Evolutionary conservation across 2,888 invertebrate species (phyloP), one percentile per base, ranked within the genome.

Genomic region (Tinea semifulvella): DNA sequence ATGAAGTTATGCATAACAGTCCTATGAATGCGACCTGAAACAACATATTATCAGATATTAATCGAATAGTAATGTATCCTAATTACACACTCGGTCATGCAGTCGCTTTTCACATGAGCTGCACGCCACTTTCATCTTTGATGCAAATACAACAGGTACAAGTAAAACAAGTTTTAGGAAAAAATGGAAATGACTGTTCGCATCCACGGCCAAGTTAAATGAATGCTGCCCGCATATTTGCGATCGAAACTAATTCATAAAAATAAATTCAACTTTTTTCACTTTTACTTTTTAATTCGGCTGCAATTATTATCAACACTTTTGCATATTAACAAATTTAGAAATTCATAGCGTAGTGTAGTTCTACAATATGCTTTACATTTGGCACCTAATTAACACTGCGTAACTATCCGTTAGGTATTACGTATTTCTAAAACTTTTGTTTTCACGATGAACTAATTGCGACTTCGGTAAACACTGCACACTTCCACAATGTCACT

Each of bases 261-360:
- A 66, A 63, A 65, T 65, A 67, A 68, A 76, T 77, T 77, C 77
- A n/a, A 75, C 79, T 77, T 74, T 65, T 67, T 57, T 63, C 57
- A 68, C 73, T 77, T 74, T 77, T 76, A 75, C 77, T 73, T 66
- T 55, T 53, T 50, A 11, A 51, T 48, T 51, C 48, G 58, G 57
- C n/a, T n/a, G n/a, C n/a, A n/a, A n/a, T n/a, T n/a, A n/a, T n/a
- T n/a, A 55, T 58, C 55, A 56, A 55, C 53, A 48, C 47, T 48
- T 47, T 28, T 46, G 48, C n/a, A n/a, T n/a, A n/a, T n/a, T n/a
- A n/a, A n/a, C n/a, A n/a, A n/a, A n/a, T n/a, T n/a, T n/a, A n/a
- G 44, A 28, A 45, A 46, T 46, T 43, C 48, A 46, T 49, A 17
- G 47, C 35, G 18, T 27, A 39, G 45, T 8, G 4, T 36, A 2